Evolutionary conservation across 1,140 invertebrate species (phyloP).

Genomic region (Elysia chlorotica): DNA sequence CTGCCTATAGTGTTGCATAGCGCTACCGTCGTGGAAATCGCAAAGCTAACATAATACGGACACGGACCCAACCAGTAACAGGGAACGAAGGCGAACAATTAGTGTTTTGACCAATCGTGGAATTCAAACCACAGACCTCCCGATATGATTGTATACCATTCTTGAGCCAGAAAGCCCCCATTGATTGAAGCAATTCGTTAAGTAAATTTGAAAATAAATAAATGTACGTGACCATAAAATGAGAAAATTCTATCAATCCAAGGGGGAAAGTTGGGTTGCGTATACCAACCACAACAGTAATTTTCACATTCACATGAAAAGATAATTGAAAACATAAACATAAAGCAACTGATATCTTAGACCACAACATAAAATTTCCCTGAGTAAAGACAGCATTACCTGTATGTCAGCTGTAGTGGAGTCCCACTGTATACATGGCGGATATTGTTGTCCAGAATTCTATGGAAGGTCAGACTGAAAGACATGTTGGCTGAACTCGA

Average conservation of each 20-base stretch:
- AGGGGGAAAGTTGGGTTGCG: too few species aligned
- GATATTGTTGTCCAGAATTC: conserved; percentile 43
- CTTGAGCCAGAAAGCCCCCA: too few species aligned
- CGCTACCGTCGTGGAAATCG: too few species aligned
- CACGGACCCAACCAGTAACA: too few species aligned
- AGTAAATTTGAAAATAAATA: neutral
- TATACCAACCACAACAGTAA: neutral
- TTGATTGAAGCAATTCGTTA: too few species aligned
- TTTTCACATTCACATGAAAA: neutral
- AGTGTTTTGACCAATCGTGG: too few species aligned
- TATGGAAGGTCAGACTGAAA: conserved; percentile 44
- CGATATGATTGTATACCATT: too few species aligned
- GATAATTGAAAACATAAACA: neutral
- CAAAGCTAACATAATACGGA: too few species aligned
- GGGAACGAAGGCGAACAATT: too few species aligned
- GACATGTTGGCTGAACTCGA: too few species aligned
- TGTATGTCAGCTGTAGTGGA: conserved; percentile 27
- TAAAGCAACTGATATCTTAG: neutral
- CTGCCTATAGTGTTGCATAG: too few species aligned
- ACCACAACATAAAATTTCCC: neutral
- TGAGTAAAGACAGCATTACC: conserved; percentile 13
- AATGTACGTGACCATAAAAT: neutral
- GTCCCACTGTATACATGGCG: conserved; percentile 48
- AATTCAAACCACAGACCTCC: too few species aligned
- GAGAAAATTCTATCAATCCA: neutral